phyloP scores from a whole-genome alignment of 2,113 vertebrate species.

The Ciconia boyciana region DNA sequence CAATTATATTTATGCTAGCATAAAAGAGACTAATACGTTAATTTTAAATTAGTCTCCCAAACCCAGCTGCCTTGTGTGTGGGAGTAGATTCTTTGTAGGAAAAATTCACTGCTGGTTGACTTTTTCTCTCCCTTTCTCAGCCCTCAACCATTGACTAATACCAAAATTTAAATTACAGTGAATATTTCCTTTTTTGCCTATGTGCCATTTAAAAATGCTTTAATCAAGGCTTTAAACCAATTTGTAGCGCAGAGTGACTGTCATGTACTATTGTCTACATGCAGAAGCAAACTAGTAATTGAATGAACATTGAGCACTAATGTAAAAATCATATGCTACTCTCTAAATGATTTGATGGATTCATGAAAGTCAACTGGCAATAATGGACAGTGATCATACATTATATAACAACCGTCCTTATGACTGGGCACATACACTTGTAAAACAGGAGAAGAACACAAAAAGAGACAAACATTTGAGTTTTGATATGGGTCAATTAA shows the following conservation, averaged over 20 bases:
- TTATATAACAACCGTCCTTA: neutral
- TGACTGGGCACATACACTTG: neutral
- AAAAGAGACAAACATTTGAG: neutral
- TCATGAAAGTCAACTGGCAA: neutral
- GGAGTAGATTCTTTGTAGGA: neutral
- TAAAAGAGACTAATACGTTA: neutral
- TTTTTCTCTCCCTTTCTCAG: neutral
- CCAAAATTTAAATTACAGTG: neutral
- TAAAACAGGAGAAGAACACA: neutral
- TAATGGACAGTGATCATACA: neutral
- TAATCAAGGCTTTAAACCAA: neutral
- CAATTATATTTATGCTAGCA: neutral
- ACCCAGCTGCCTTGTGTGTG: neutral
- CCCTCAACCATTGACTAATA: neutral
- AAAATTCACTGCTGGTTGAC: neutral
- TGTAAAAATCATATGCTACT: neutral
- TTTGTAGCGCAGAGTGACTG: neutral
- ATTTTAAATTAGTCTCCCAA: neutral
- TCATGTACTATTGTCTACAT: neutral
- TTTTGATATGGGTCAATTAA: neutral
- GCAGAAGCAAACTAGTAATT: neutral
- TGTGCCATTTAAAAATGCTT: neutral
- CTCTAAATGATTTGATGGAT: neutral
- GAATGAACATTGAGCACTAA: neutral
- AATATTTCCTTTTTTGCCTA: neutral